A percentile compares a stretch with the other conserved stretches of the same genome.
phyloP scores from a whole-genome alignment of 2,888 invertebrate genomes.

The Podabrus alpinus region DNA sequence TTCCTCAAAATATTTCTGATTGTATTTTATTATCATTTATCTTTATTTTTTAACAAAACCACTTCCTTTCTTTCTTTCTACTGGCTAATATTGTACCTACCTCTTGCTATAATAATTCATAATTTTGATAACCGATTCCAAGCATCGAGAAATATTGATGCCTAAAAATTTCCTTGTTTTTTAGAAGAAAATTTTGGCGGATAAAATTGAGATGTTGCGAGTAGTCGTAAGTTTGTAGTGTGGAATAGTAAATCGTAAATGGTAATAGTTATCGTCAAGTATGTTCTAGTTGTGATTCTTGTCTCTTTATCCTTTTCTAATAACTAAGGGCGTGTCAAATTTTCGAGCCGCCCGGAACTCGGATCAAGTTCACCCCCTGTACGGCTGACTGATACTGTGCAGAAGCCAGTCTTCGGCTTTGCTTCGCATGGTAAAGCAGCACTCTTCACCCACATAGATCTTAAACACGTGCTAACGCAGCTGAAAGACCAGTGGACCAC shows the following conservation, averaged over 20 bases:
- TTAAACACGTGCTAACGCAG: slow-evolving; percentile 48
- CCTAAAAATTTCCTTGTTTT: not conserved
- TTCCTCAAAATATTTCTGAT: not conserved
- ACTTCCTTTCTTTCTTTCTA: not conserved
- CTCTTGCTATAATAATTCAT: not conserved
- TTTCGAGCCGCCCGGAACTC: slow-evolving; percentile 47
- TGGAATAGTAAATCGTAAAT: not conserved
- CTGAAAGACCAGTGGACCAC: slow-evolving; percentile 50
- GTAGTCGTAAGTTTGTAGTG: not conserved
- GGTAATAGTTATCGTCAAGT: slow-evolving; percentile 3
- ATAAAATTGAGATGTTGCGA: not conserved
- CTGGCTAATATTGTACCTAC: not conserved
- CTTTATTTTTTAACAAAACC: not conserved
- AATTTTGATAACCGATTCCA: not conserved
- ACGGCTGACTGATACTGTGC: slow-evolving; percentile 54
- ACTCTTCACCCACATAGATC: slow-evolving; percentile 46
- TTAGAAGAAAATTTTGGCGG: not conserved
- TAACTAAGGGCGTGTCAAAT: slow-evolving; percentile 32
- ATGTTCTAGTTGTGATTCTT: slow-evolving; percentile 23
- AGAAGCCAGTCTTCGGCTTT: slow-evolving; percentile 54
- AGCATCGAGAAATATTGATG: not conserved
- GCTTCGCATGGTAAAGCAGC: slow-evolving; percentile 53
- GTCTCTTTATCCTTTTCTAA: slow-evolving; percentile 31
- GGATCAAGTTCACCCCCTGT: slow-evolving; percentile 53
- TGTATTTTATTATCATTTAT: not conserved